phyloP scores from a whole-genome alignment of 2,888 invertebrate species.

The Furcula furcula region DNA sequence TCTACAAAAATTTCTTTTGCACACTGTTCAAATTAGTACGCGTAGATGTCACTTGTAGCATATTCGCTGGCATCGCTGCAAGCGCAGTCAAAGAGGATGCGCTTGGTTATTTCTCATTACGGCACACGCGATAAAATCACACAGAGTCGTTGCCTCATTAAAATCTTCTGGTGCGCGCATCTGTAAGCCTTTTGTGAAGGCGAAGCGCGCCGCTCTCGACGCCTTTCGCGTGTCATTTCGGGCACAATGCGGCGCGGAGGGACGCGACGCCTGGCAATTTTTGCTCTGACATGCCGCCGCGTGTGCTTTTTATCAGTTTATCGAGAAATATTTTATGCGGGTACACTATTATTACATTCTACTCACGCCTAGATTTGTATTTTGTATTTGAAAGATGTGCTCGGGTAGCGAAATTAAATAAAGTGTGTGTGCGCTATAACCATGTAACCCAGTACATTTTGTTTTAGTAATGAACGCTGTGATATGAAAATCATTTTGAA shows the following conservation, averaged over 20 bases:
- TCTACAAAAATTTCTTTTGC: slow-evolving; percentile 14
- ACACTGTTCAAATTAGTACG: slow-evolving; percentile 34
- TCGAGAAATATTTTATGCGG: slow-evolving; percentile 53
- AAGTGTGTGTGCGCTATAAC: slow-evolving; percentile 20
- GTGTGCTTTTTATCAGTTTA: slow-evolving; percentile 65
- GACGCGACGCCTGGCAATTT: slow-evolving; percentile 61
- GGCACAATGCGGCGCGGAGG: slow-evolving; percentile 69
- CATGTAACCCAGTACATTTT: too few relatives aligned
- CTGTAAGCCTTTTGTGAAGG: slow-evolving; percentile 80
- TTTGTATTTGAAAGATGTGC: slow-evolving; percentile 36
- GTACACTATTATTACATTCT: slow-evolving; percentile 48
- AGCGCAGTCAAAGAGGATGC: slow-evolving; percentile 75
- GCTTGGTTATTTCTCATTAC: slow-evolving; percentile 81
- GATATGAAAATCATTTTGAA: too few relatives aligned
- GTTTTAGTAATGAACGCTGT: too few relatives aligned
- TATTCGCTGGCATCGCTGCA: slow-evolving; percentile 56
- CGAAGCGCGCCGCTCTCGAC: slow-evolving; percentile 69
- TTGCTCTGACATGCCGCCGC: slow-evolving; percentile 56
- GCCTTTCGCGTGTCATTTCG: slow-evolving; percentile 80
- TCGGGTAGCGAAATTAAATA: slow-evolving; percentile 18
- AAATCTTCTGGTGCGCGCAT: slow-evolving; percentile 81
- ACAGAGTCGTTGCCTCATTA: slow-evolving; percentile 81
- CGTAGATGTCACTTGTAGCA: slow-evolving; percentile 53
- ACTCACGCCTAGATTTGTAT: slow-evolving; percentile 43
- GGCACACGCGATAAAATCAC: slow-evolving; percentile 79